phyloP scores from a whole-genome alignment of 2,888 invertebrate species.

The Troides oblongomaculatus region DNA sequence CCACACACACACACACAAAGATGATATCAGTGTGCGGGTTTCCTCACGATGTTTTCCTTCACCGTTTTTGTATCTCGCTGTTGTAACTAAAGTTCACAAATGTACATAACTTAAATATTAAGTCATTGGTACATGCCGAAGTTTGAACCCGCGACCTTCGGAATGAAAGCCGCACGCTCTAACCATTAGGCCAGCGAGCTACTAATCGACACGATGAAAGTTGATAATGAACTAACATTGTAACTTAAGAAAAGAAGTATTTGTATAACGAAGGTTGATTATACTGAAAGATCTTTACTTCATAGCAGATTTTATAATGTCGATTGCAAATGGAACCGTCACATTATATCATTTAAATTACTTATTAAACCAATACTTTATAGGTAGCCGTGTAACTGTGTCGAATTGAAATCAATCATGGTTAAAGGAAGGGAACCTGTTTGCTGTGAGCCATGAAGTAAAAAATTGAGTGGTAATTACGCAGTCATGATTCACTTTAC shows the following conservation, averaged over 20 bases:
- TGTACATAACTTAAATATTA: too few relatives aligned
- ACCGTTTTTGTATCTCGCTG: too few relatives aligned
- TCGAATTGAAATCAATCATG: constrained; percentile 20
- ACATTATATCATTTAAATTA: not conserved
- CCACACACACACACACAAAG: too few relatives aligned
- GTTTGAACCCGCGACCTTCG: too few relatives aligned
- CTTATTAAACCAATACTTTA: constrained; percentile 13
- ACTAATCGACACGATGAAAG: too few relatives aligned
- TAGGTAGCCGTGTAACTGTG: constrained; percentile 8
- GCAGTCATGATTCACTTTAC: constrained; percentile 44
- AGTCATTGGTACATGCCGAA: too few relatives aligned
- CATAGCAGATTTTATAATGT: not conserved
- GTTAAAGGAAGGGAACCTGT: constrained; percentile 38
- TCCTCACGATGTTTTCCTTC: too few relatives aligned
- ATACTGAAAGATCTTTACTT: not conserved
- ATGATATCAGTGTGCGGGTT: too few relatives aligned
- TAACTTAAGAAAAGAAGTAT: not conserved
- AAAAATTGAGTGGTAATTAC: constrained; percentile 45
- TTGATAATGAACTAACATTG: too few relatives aligned
- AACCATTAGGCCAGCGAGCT: too few relatives aligned
- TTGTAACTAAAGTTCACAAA: too few relatives aligned
- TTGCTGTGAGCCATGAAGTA: constrained; percentile 38
- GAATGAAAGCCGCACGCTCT: too few relatives aligned
- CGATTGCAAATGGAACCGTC: not conserved
- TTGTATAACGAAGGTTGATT: not conserved